These are phyloP conservation scores for Amphipoea lucens DNA, from an alignment of 2,888 invertebrate genomes.

Conservation along the genomic window DNA sequence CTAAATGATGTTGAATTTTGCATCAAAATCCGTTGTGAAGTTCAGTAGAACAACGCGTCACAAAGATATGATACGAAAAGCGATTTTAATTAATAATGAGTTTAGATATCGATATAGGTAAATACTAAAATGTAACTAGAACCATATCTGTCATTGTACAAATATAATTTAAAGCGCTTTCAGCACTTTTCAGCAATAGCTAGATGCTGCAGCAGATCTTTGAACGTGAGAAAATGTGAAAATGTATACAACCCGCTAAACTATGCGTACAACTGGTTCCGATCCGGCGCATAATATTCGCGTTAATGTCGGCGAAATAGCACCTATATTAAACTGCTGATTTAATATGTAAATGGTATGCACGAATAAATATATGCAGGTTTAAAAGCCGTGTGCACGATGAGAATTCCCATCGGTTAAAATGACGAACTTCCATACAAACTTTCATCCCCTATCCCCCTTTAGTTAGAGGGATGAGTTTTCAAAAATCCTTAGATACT, in stretches of 20 bases:
- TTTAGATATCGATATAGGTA: neutral
- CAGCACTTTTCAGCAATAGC: neutral
- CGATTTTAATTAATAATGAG: neutral
- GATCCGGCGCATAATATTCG: slow-evolving; percentile 25
- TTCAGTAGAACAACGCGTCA: neutral
- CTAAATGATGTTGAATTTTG: neutral
- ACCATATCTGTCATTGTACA: neutral
- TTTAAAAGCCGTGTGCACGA: neutral
- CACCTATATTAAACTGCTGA: neutral
- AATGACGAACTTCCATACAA: neutral
- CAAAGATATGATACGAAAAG: neutral
- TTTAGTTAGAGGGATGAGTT: neutral
- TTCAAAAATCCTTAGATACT: neutral
- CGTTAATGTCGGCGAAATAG: slow-evolving; percentile 6
- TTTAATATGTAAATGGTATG: slow-evolving; percentile 12
- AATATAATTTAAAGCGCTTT: neutral
- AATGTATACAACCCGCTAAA: slow-evolving; percentile 12
- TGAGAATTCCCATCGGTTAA: neutral
- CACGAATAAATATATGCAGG: neutral
- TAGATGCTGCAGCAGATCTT: neutral
- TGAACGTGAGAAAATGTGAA: slow-evolving; percentile 45
- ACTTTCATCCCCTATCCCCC: neutral
- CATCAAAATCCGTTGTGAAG: neutral
- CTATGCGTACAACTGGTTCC: slow-evolving; percentile 30
- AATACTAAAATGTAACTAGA: neutral